These are phyloP conservation scores for Unio pictorum DNA, from an alignment of 2,888 invertebrate genomes.

Conservation along the genomic window DNA sequence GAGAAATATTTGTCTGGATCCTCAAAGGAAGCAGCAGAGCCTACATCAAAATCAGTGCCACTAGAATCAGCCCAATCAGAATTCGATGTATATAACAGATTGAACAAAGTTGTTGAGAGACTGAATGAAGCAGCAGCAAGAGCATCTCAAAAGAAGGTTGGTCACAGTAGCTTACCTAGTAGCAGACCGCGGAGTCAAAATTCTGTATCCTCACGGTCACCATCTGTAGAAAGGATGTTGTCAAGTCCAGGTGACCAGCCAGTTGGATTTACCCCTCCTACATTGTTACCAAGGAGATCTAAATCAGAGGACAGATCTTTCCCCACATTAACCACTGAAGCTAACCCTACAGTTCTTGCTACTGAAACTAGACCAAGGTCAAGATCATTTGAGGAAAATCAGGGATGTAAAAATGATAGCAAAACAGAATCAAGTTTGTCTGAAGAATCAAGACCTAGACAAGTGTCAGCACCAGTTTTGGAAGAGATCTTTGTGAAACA, in stretches of 20 bases:
- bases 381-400: too few species aligned
- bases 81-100: constrained; percentile 37
- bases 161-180: not conserved
- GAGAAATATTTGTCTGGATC: constrained; percentile 32
- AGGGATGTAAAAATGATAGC: too few species aligned
- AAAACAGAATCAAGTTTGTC: too few species aligned
- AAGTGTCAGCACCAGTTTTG: too few species aligned
- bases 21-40: constrained; percentile 6
- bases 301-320: constrained; percentile 5
- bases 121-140: constrained; percentile 61
- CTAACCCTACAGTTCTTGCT: too few species aligned
- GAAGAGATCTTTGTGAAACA: too few species aligned
- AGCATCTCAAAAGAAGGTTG: constrained; percentile 24
- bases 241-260: constrained; percentile 4
- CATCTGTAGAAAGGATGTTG: constrained; percentile 30
- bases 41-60: not conserved
- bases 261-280: not conserved
- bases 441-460: too few species aligned
- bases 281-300: constrained; percentile 1
- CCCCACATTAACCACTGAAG: not conserved
- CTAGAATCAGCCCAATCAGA: not conserved
- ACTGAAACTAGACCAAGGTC: too few species aligned
- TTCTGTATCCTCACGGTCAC: constrained; percentile 28
- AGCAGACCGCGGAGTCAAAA: not conserved
- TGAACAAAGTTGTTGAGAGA: constrained; percentile 58